Evolutionary conservation across 2,888 invertebrate genomes (phyloP), one percentile per base, ranked within the genome.

Genomic region (Asteroscopus sphinx): DNA sequence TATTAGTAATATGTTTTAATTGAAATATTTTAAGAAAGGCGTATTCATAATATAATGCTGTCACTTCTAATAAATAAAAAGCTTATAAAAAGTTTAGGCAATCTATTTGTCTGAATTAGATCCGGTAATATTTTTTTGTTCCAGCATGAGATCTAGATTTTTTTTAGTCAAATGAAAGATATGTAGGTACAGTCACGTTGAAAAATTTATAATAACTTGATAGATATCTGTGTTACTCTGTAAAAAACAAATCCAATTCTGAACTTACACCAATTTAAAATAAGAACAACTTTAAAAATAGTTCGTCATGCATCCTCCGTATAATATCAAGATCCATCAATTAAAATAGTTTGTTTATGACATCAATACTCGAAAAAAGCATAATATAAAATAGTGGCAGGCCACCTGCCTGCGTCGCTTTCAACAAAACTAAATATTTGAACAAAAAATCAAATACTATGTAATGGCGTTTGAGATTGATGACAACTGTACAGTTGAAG

Each of bases 341-440:
- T 76, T 68, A 65, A 70, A 73, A 56, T 57, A 59, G 65, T 73
- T 73, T 63, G 49, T 66, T 73, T 65, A 69, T 60, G 62, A 70
- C 55, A 73, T 70, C 55, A 60, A 69, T 74, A 66, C 58, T 65
- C 37, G 35, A 55, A 68, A 64, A 68, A 60, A 57, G 52, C 25
- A 47, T 45, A 65, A 41, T 68, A 54, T 40, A 54, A 56, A 32
- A 26, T 58, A 48, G 60, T 63, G 69, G 55, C 37, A 17, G 58
- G 42, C 73, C 83, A 85, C 83, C 83, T 86, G 83, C 82, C 47
- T 54, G 61, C 35, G 61, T 15, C 35, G 76, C 82, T 86, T 83
- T 86, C 81, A 84, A 86, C 83, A 61, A 73, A 78, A 69, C 71
- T 68, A 82, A 86, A 86, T 82, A 85, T 83, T 83, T 78, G 68